A percentile compares a stretch with the other conserved stretches of the same genome.
Conservation (phyloP, 1,140 invertebrate genomes). For the Belonocnema kinseyi region DNA sequence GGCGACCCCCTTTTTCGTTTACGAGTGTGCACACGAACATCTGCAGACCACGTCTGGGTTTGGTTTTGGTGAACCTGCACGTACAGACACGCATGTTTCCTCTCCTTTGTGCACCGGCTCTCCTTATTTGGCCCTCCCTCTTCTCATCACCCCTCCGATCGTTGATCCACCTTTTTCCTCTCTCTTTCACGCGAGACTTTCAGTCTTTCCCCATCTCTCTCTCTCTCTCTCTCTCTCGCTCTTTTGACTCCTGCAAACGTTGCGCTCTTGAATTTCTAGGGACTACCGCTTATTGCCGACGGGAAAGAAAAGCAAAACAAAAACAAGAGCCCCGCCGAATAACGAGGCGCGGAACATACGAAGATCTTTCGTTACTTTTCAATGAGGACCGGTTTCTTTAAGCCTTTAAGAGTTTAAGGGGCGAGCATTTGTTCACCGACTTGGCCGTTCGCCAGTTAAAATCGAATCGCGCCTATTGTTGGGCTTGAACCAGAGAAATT, state of each 20-base stretch:
- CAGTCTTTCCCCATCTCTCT: neutral
- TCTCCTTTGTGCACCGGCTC: slow-evolving; percentile 63
- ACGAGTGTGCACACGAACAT: slow-evolving; percentile 39
- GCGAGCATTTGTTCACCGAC: slow-evolving; percentile 27
- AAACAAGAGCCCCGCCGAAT: slow-evolving; percentile 7
- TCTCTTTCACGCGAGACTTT: slow-evolving; percentile 25
- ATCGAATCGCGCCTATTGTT: slow-evolving; percentile 29
- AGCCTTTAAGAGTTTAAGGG: slow-evolving; percentile 12
- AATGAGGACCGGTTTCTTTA: slow-evolving; percentile 26
- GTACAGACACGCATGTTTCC: slow-evolving; percentile 60
- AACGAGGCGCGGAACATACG: slow-evolving; percentile 6
- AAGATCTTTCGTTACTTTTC: slow-evolving; percentile 27
- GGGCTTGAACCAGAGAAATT: slow-evolving; percentile 11
- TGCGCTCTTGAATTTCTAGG: neutral
- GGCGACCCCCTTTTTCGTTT: slow-evolving; percentile 56
- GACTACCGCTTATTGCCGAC: slow-evolving; percentile 26
- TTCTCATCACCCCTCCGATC: slow-evolving; percentile 40
- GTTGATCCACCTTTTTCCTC: neutral
- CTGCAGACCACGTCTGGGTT: slow-evolving; percentile 37
- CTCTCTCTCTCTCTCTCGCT: slow-evolving; percentile 10
- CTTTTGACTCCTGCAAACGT: slow-evolving; percentile 17
- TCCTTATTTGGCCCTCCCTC: slow-evolving; percentile 62
- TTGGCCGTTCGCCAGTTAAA: slow-evolving; percentile 23
- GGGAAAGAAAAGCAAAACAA: slow-evolving; percentile 29
- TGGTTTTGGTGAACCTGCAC: slow-evolving; percentile 47